Evolutionary conservation across 2,888 invertebrate species (phyloP).

Genomic region (Sicus ferrugineus): DNA sequence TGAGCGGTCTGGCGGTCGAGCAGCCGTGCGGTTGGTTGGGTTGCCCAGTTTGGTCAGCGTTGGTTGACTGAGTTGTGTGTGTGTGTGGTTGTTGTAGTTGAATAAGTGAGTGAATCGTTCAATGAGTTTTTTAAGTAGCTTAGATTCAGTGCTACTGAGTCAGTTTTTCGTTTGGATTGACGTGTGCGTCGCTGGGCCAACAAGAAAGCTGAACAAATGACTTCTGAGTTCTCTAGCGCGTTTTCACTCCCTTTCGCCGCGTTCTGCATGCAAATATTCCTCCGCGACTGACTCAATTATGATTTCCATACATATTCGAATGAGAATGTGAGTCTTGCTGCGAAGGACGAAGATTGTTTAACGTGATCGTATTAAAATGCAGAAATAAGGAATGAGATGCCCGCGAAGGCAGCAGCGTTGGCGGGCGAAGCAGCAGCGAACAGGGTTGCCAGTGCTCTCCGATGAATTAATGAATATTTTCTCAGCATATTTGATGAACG

Average conservation of each 20-base stretch:
- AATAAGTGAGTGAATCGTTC: no score
- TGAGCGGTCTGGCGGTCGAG: not conserved
- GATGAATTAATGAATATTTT: not conserved
- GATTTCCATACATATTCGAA: conserved; percentile 33
- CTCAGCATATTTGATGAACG: conserved; percentile 26
- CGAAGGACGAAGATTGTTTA: conserved; percentile 26
- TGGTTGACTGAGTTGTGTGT: not conserved
- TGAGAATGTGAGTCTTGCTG: conserved; percentile 24
- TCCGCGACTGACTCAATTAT: conserved; percentile 34
- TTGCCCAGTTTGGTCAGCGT: not conserved
- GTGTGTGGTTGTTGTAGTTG: no score
- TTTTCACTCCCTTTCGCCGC: not conserved
- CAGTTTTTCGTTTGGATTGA: not conserved
- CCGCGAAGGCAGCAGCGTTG: conserved; percentile 29
- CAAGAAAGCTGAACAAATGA: not conserved
- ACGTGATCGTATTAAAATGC: conserved; percentile 55
- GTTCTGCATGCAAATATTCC: conserved; percentile 26
- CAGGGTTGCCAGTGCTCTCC: not conserved
- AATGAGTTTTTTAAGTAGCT: not conserved
- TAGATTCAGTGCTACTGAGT: not conserved
- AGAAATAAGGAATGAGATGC: conserved; percentile 41
- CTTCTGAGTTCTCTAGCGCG: conserved; percentile 14
- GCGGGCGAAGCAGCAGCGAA: not conserved
- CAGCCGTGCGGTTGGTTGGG: not conserved
- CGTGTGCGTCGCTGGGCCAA: not conserved